These are phyloP conservation scores for Ambastaia sidthimunki DNA, from an alignment of 2,797 vertebrate genomes.

Conservation along the genomic window DNA sequence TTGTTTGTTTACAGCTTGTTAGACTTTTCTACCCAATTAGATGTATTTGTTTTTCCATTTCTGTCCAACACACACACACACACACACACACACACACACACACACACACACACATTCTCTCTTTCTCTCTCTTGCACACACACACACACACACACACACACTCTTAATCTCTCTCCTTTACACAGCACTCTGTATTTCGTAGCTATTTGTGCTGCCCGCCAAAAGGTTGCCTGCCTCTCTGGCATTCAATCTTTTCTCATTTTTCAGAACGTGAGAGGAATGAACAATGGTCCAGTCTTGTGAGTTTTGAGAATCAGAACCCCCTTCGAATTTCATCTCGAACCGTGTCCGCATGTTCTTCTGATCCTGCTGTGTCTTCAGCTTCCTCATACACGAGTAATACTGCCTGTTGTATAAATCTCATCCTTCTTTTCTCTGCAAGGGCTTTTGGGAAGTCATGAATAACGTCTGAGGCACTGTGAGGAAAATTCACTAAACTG, in stretches of 20 bases:
- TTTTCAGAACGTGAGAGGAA: constrained; percentile 36
- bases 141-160: neutral
- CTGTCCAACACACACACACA: no score
- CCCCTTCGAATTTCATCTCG: constrained; percentile 29
- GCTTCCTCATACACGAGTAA: constrained; percentile 10
- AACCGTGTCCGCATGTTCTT: constrained; percentile 22
- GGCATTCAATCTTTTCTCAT: constrained; percentile 47
- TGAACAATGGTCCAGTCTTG: constrained; percentile 24
- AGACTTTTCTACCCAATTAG: neutral
- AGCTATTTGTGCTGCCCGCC: constrained; percentile 44
- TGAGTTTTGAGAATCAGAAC: constrained; percentile 9
- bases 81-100: neutral
- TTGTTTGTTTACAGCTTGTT: constrained; percentile 12
- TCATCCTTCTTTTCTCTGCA: constrained; percentile 13
- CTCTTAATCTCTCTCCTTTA: constrained; percentile 36
- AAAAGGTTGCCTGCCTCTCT: constrained; percentile 41
- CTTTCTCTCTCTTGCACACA: neutral
- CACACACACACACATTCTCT: no score
- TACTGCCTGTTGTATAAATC: constrained; percentile 22
- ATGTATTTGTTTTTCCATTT: neutral
- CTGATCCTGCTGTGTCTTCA: constrained; percentile 23
- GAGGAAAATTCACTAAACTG: constrained; percentile 13
- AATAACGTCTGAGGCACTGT: neutral
- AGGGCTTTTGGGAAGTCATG: constrained; percentile 12
- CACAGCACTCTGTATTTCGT: constrained; percentile 43